Evolutionary conservation across 37 sponge, comb jelly and placozoan genomes (phyloP), one percentile per base, ranked within the genome.

Genomic region (Bolinopsis microptera): DNA sequence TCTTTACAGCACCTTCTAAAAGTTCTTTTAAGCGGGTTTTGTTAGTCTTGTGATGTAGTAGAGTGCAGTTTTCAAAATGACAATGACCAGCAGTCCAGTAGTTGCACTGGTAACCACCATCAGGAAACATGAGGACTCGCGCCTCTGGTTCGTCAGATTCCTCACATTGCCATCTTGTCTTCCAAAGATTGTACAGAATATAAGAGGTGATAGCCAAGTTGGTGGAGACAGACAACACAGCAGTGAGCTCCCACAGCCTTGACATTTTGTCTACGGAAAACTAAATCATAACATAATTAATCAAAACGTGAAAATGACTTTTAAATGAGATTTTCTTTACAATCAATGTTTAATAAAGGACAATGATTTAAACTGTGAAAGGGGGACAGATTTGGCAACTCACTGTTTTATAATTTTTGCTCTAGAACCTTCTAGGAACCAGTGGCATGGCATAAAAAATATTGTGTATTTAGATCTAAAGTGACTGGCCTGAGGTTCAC

Each of bases 111-210:
- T 80, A 80, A 23, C 82, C 82, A 80, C 82, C 82, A 80, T 95
- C 93, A 0, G 96, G 96, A 41, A 96, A 96, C 83, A 96, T 94
- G 0, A 96, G 34, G 22, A 96, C 96, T 68, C 93, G 39, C 92
- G 76, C 69, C 5, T 92, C 24, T 76, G 48, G 16, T n/a, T 18
- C 9, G 61, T 48, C 61, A 5, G 13, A 5, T 13, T 48, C 61
- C 61, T 48, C 61, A 48, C 13, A 5, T 18, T 48, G 9, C 9
- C 13, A 13, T 48, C 61, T 48, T 5, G 61, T 18, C 9, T 5
- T 48, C 61, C 61, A 48, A 5, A 48, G 5, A 5, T 48, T 48
- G 61, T 48, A 48, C 5, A 48, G 13, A 18, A 48, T 48, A 13
- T 48, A 48, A 48, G 9, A 18, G 61, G 61, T 13, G 13, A 48